Base-by-base conservation (phyloP, 2,797 vertebrate genomes). In the Falco concolor region DNA sequence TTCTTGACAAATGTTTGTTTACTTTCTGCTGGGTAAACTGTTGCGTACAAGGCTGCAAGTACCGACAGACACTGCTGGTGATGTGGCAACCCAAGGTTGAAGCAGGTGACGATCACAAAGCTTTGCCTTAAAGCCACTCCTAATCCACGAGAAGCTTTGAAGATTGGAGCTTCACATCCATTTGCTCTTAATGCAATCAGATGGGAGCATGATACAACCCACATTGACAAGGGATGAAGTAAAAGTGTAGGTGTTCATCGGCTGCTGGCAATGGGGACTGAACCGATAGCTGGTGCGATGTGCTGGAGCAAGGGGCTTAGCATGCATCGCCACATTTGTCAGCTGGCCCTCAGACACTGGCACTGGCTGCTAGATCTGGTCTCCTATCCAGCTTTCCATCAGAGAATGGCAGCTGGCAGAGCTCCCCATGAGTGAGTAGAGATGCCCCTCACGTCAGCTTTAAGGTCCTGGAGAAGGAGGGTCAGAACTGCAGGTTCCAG, bases 201-300 rank as follows among this genome's bases (percentile, higher is more conserved):
- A 52, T 32, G 54, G 14, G 38, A 89, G 36, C 23, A 47, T 45
- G 59, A 38, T 32, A 65, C 12, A 84, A 45, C 44, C 9, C 45
- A 45, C 53, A n/a, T 1, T 34, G 76, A 49, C 14, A 63, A 68
- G 25, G 54, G 25, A 68, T 83, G 80, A 84, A 74, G 84, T 68
- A 45, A 38, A 82, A 32, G 15, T 15, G 28, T 79, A 54, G 36
- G 47, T 2, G 23, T 44, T 75, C 6, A 5, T 32, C 69, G 68
- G 32, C 47, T 84, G 2, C 64, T n/a, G 57, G 34, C 68, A 50
- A 14, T 15, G 34, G 34, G 53, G 27, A 23, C 30, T 50, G 56
- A 24, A 10, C 25, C 0, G 14, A 16, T 12, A 61, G 27, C 50
- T 0, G 2, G 42, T 50, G 34, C 0, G 0, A 3, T 22, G 25